Base-by-base conservation (phyloP, 2,888 invertebrate species). In the Ethmia dodecea region DNA sequence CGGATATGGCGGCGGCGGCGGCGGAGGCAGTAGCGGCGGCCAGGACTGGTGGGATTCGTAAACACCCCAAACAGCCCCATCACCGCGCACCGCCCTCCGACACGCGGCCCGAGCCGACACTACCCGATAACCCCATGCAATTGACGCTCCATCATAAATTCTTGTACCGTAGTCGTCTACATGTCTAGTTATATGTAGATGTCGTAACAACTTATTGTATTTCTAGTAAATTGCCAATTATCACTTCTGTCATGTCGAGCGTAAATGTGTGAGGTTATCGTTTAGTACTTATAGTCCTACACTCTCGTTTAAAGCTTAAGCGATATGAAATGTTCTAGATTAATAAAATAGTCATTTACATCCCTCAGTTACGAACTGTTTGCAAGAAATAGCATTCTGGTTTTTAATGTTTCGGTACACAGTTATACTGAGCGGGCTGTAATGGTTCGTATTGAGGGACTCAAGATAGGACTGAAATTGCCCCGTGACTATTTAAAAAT, bases 11-110 rank as follows among this genome's bases (percentile, higher is more conserved):
- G 78, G 84, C 43, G 77, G 77, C 52, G 88, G 79, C 68, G 67
- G 78, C 76, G 87, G 79, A 68, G 66, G 72, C 53, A 60, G 70
- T 59, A 59, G 76, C 69, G 79, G 80, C 52, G 83, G 83, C 43
- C 63, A 72, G 55, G 83, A 83, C 77, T 84, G 84, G 84, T 84
- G 84, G 83, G 76, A 80, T 77, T 79, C 78, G 48, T 77, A 76
- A 71, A 61, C 68, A 8, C 27, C 33, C 20, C 37, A 28, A 27
- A 46, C 37, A 39, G 45, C 37, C 43, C 32, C 38, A 32, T 38
- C 30, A 36, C 33, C 38, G 31, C 40, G 34, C 38, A 24, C 37
- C 29, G 35, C 33, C 34, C n/a, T 16, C 26, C 25, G 18, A 26
- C 15, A 30, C 22, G 18, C 16, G 32, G 18, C 27, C 20, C 14